Conservation (phyloP, 2,113 vertebrate genomes). For the Cyprinodon variegatus region DNA sequence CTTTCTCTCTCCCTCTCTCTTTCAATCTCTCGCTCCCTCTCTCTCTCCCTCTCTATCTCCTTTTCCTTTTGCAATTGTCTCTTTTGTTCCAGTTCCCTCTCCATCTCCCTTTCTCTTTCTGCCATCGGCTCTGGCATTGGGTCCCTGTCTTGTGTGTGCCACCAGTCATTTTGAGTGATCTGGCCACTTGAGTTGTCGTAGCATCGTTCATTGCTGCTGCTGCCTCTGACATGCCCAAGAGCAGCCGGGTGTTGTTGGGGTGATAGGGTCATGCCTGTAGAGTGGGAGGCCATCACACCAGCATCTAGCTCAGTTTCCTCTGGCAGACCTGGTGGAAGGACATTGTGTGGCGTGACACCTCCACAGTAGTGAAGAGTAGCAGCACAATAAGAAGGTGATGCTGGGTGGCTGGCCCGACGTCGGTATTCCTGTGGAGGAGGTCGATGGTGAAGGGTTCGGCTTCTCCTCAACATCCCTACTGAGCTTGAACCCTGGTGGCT, state of each 20-base stretch:
- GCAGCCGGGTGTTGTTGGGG: constrained; percentile 58
- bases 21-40: constrained; percentile 61
- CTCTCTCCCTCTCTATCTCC: constrained; percentile 58
- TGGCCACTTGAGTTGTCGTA: constrained; percentile 53
- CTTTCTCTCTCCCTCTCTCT: constrained; percentile 50
- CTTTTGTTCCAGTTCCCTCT: constrained; percentile 53
- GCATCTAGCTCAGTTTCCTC: constrained; percentile 54
- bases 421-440: constrained; percentile 72
- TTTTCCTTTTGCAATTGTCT: constrained; percentile 54
- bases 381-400: constrained; percentile 76
- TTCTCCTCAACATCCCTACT: constrained; percentile 76
- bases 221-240: constrained; percentile 57
- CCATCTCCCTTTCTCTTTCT: constrained; percentile 59
- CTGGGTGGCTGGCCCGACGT: constrained; percentile 79
- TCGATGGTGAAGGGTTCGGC: constrained; percentile 78
- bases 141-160: constrained; percentile 62
- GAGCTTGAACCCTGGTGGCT: constrained; percentile 64
- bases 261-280: constrained; percentile 37
- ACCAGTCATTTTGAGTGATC: constrained; percentile 53
- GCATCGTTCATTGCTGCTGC: constrained; percentile 49
- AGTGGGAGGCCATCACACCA: constrained; percentile 46
- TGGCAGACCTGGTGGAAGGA: constrained; percentile 51
- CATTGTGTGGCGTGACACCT: constrained; percentile 28
- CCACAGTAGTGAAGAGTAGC: constrained; percentile 73
- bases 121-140: constrained; percentile 56